phyloP scores from a whole-genome alignment of 1,140 invertebrate genomes.

The Helicorthomorpha holstii region DNA sequence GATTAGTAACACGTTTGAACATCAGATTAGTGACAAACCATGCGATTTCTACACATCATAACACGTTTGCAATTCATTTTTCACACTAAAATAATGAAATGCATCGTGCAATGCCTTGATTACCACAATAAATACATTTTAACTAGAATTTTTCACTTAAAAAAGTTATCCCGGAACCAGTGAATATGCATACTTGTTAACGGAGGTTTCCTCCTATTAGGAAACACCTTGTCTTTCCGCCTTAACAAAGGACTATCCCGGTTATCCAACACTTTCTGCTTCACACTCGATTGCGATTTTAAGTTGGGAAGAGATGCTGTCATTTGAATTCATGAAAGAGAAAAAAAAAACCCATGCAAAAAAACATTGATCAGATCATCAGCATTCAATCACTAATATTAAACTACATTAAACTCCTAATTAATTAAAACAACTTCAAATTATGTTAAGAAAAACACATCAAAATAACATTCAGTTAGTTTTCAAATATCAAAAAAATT shows the following conservation, averaged over 20 bases:
- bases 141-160: neutral
- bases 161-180: no score
- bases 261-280: conserved; percentile 84
- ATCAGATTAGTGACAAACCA: no score
- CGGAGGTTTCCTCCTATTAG: conserved; percentile 54
- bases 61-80: neutral
- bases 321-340: no score
- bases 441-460: no score
- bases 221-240: conserved; percentile 50
- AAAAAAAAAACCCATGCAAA: conserved; percentile 17
- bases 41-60: conserved; percentile 4
- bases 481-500: no score
- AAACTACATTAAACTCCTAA: no score
- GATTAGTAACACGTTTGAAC: no score
- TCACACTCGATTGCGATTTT: conserved; percentile 71
- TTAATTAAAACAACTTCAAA: no score
- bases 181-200: conserved; percentile 53
- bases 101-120: neutral
- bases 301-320: conserved; percentile 96
- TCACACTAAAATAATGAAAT: no score
- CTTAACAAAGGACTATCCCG: conserved; percentile 65
- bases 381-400: no score
- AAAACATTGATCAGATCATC: neutral
- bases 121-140: neutral
- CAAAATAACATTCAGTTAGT: no score